phyloP scores from a whole-genome alignment of 2,113 vertebrate genomes.

The Saguinus imperator region DNA sequence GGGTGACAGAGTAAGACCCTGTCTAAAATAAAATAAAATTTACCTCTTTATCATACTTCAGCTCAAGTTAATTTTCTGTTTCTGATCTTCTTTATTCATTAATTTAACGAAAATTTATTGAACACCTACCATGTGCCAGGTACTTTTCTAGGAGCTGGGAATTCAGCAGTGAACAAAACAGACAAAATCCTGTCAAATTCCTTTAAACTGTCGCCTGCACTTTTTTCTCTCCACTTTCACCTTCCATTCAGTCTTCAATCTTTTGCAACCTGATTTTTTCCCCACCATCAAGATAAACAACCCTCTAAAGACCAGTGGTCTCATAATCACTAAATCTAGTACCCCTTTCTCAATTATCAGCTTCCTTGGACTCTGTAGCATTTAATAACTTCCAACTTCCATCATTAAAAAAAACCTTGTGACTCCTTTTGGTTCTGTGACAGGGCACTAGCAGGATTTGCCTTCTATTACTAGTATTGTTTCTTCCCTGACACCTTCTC shows the following conservation, averaged over 20 bases:
- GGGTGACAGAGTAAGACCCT: too few relatives aligned
- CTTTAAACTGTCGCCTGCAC: background rate
- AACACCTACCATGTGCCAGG: background rate
- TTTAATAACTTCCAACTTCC: background rate
- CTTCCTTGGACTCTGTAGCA: background rate
- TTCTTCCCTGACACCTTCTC: background rate
- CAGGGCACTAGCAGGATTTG: background rate
- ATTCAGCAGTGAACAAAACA: background rate
- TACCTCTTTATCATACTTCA: background rate
- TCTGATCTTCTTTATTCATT: constrained; percentile 15
- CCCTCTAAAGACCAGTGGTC: background rate
- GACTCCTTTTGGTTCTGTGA: background rate
- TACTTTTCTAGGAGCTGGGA: constrained; percentile 12
- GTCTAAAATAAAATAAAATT: too few relatives aligned
- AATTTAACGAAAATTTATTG: background rate
- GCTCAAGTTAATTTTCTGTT: constrained; percentile 15
- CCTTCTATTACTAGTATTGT: background rate
- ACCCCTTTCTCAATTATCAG: background rate
- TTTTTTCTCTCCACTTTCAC: background rate
- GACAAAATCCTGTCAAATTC: constrained; percentile 13
- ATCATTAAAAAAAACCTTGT: background rate
- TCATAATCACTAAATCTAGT: background rate
- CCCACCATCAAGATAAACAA: background rate
- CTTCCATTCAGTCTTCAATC: background rate
- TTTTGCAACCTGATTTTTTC: background rate